Evolutionary conservation across 1,140 invertebrate genomes (phyloP).

Genomic region (Eubasilissa regina): DNA sequence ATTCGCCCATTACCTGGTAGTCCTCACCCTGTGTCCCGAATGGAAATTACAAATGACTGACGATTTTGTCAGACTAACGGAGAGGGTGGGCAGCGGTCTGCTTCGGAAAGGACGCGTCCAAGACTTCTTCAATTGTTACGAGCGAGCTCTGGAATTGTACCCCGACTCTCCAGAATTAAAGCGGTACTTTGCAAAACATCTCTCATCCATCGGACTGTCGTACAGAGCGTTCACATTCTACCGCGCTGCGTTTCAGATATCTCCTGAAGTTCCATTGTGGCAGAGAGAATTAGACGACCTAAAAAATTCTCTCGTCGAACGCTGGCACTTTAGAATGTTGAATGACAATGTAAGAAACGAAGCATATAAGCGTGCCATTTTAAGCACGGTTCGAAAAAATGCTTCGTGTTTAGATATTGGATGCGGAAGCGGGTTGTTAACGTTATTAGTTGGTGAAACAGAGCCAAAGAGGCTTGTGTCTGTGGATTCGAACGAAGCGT

Average conservation of each 20-base stretch:
- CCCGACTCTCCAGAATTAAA: constrained; percentile 64
- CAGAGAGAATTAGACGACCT: constrained; percentile 68
- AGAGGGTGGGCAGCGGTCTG: constrained; percentile 61
- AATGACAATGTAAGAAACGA: constrained; percentile 82
- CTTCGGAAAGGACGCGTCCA: constrained; percentile 61
- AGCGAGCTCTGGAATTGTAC: constrained; percentile 62
- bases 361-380: constrained; percentile 78
- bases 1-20: constrained; percentile 64
- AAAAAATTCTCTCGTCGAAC: constrained; percentile 74
- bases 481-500: constrained; percentile 78
- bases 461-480: constrained; percentile 75
- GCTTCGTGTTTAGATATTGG: constrained; percentile 82
- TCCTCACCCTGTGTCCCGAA: constrained; percentile 63
- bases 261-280: constrained; percentile 62
- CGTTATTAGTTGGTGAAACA: constrained; percentile 76
- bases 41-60: constrained; percentile 61
- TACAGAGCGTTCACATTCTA: constrained; percentile 66
- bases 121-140: constrained; percentile 65
- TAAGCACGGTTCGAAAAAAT: constrained; percentile 70
- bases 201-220: constrained; percentile 64
- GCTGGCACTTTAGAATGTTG: constrained; percentile 89
- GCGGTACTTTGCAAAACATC: constrained; percentile 65
- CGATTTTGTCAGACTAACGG: constrained; percentile 63
- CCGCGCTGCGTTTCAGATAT: constrained; percentile 63
- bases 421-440: constrained; percentile 81